These are phyloP conservation scores for Dromococcyx pavoninus DNA, from an alignment of 2,797 vertebrate genomes.

Conservation along the genomic window DNA sequence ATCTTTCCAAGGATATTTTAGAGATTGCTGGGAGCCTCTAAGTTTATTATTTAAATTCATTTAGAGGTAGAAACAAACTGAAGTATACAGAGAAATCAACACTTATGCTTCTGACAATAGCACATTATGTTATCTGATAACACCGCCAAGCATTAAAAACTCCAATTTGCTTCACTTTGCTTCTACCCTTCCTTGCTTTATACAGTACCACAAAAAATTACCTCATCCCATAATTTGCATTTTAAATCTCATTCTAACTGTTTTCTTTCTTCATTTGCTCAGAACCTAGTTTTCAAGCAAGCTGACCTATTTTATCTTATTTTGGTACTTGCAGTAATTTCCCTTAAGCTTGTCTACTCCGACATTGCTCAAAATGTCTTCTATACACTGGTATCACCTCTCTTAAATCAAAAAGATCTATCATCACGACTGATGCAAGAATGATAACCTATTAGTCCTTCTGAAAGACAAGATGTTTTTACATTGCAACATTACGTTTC, in stretches of 20 bases:
- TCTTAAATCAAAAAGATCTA: neutral
- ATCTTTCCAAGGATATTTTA: neutral
- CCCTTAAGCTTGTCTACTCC: constrained; percentile 30
- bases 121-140: neutral
- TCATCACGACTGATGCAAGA: neutral
- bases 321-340: constrained; percentile 53
- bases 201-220: neutral
- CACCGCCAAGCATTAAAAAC: neutral
- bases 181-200: neutral
- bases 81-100: neutral
- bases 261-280: constrained; percentile 29
- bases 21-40: neutral
- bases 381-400: neutral
- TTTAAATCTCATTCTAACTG: constrained; percentile 1
- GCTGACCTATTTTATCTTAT: constrained; percentile 64
- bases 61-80: neutral
- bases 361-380: constrained; percentile 13
- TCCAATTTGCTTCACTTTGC: neutral
- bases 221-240: neutral
- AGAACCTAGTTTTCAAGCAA: constrained; percentile 51
- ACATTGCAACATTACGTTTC: neutral
- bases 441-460: neutral
- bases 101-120: neutral
- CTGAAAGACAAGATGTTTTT: neutral
- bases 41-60: neutral